Evolutionary conservation across 2,888 invertebrate species (phyloP).

Genomic region (Desoria tigrina): DNA sequence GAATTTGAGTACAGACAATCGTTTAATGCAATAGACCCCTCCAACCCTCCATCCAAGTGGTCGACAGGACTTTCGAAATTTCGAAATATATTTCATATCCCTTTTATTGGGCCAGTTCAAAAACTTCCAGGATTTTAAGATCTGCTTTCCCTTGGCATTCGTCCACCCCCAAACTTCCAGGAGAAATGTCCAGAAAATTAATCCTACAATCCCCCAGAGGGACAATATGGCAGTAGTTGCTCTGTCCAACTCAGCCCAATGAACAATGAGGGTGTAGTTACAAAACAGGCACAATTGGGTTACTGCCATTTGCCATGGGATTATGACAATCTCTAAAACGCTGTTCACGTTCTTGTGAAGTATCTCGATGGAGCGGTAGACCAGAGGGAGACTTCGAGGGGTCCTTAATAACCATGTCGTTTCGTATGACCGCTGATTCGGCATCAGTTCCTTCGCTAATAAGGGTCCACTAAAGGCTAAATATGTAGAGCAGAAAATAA

Average conservation of each 20-base stretch:
- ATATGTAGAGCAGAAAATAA: too few relatives aligned
- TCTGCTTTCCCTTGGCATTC: background rate
- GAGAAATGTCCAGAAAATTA: background rate
- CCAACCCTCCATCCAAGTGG: background rate
- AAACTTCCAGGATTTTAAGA: background rate
- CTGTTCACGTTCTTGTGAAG: background rate
- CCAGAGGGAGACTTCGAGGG: background rate
- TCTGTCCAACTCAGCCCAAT: background rate
- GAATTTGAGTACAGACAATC: background rate
- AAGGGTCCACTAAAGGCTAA: background rate
- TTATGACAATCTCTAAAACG: background rate
- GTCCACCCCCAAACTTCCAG: background rate
- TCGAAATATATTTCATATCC: background rate
- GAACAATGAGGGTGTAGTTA: background rate
- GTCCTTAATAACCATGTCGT: background rate
- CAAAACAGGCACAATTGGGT: background rate
- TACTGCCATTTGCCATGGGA: background rate
- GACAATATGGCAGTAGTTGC: background rate
- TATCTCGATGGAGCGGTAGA: background rate
- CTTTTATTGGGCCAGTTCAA: background rate
- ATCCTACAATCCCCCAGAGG: background rate
- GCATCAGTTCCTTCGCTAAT: background rate
- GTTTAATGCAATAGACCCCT: background rate
- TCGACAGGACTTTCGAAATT: background rate
- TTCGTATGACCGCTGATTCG: background rate